phyloP scores from a whole-genome alignment of 2,113 vertebrate genomes.

The Ondatra zibethicus region DNA sequence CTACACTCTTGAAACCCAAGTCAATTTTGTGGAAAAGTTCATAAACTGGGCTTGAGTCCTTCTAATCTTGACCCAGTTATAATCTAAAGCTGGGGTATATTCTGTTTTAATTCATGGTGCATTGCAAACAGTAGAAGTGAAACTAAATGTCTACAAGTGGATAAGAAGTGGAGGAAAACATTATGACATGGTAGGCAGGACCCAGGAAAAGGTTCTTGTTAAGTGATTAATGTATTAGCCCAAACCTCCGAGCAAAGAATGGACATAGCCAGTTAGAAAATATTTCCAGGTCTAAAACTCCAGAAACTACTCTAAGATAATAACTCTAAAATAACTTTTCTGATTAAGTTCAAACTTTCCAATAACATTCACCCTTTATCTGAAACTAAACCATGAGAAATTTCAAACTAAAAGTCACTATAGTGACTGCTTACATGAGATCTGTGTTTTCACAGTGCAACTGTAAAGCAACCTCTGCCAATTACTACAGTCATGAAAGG shows the following conservation, averaged over 20 bases:
- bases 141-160: constrained; percentile 52
- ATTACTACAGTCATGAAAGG: constrained; percentile 25
- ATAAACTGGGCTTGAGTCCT: constrained; percentile 64
- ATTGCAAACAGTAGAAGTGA: constrained; percentile 57
- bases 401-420: constrained; percentile 65
- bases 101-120: constrained; percentile 43
- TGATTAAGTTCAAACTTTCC: constrained; percentile 79
- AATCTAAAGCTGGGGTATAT: constrained; percentile 48
- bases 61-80: constrained; percentile 77
- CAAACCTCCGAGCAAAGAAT: constrained; percentile 52
- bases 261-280: constrained; percentile 55
- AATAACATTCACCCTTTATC: constrained; percentile 74
- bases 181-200: constrained; percentile 57
- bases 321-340: constrained; percentile 73
- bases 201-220: constrained; percentile 65
- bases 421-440: constrained; percentile 57
- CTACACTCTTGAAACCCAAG: constrained; percentile 79
- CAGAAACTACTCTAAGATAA: constrained; percentile 56
- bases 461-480: constrained; percentile 20
- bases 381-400: constrained; percentile 71
- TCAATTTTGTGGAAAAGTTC: constrained; percentile 77
- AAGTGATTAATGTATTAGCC: constrained; percentile 64
- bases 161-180: constrained; percentile 22
- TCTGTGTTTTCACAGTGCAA: constrained; percentile 61
- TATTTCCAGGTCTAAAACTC: constrained; percentile 67